Evolutionary conservation across 2,113 vertebrate genomes (phyloP), one percentile per base, ranked within the genome.

Genomic region (Anseranas semipalmata): DNA sequence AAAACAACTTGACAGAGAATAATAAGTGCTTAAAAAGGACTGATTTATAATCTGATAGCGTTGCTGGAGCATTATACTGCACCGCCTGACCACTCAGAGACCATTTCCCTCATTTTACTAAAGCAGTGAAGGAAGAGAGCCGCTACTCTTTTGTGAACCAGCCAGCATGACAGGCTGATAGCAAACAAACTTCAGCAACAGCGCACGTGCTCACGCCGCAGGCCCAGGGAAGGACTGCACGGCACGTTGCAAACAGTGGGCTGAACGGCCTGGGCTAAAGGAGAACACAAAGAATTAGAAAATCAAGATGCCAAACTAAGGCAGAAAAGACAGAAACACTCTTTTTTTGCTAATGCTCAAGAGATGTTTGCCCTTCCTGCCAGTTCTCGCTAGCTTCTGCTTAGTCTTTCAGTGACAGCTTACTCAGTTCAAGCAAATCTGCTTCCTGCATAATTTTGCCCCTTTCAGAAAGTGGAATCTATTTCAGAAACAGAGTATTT

Each of bases 121-220:
- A 22, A 43, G 71, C 17, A 24, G 43, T 0, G 0, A 77, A 70
- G 48, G 33, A 46, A n/a, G 13, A n/a, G 0, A 50, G 43, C 33
- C 27, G 43, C 39, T 35, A 3, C 24, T 81, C 41, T 56, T n/a
- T n/a, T n/a, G n/a, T n/a, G n/a, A n/a, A 35, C 67, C 50, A 24
- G 33, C 33, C 13, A 13, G 32, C 25, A 21, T 1, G 4, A 15
- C 2, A 53, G 33, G 13, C 16, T 0, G 2, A 41, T 0, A 2
- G 19, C 28, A 30, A 66, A 4, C 10, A 33, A 33, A 21, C 5
- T 10, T 27, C 70, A 28, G 30, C 4, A 65, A 53, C 10, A 24
- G n/a, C 4, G 18, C 9, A 25, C 6, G 9, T 4, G 19, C 43
- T 39, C 13, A 14, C 4, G 10, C 11, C 9, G 14, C n/a, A n/a